Evolutionary conservation across 2,888 invertebrate genomes (phyloP), one percentile per base, ranked within the genome.

Genomic region (Augochlorella aurata): DNA sequence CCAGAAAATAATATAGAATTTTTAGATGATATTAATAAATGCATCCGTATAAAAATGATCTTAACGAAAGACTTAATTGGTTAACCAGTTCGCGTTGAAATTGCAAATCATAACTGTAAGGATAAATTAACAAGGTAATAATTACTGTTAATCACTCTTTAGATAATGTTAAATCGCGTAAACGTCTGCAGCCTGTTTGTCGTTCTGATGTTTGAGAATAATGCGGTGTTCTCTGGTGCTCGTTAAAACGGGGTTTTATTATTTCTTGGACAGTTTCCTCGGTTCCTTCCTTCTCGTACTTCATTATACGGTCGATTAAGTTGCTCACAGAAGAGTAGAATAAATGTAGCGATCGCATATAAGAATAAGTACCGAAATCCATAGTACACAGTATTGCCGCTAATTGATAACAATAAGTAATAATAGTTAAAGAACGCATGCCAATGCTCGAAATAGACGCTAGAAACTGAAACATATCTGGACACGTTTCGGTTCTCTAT

Each of bases 401-500:
- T 67, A 75, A 74, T 69, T 45, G 58, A 74, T 29, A 45, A 29
- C 50, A 69, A 75, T 65, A 65, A 65, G n/a, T 38, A 63, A 61
- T 24, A 61, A 63, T 63, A 38, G 63, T 54, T 44, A 29, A 82
- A 77, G 63, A 73, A 84, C 80, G 84, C 80, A 52, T 18, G 54
- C 65, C 66, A 50, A 85, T 84, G 63, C 79, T 85, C 38, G 29
- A 38, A 58, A 79, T 79, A 79, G 67, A 63, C 67, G 49, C 69
- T 81, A 67, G 63, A 79, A 86, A 88, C 79, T 74, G 65, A 88
- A 58, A 58, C 58, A 83, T 74, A 61, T 38, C 73, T 58, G 65
- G 38, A 44, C 80, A 83, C 50, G 52, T 81, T 74, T 80, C 74
- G 58, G 38, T 74, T 49, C 76, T 81, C 84, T 88, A 85, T 81